A percentile compares a stretch with the other conserved stretches of the same genome.
These are phyloP conservation scores for Osmerus eperlanus DNA, from an alignment of 2,113 vertebrate species.

Conservation along the genomic window DNA sequence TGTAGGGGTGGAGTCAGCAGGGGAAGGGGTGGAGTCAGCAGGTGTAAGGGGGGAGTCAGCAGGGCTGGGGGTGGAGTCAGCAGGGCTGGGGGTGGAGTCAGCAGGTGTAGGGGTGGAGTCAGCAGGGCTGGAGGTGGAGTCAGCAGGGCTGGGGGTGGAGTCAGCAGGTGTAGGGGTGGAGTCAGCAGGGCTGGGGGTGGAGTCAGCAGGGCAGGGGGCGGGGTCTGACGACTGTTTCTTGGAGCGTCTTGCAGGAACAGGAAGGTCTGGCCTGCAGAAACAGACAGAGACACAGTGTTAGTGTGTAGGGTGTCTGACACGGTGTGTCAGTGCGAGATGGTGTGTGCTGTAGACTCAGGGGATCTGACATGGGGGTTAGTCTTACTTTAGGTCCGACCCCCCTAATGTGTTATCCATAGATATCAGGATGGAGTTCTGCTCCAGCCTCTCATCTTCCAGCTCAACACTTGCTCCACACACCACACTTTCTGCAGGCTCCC, in stretches of 20 bases:
- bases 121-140: neutral
- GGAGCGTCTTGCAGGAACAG: neutral
- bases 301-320: neutral
- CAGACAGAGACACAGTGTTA: too few species aligned
- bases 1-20: neutral
- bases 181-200: neutral
- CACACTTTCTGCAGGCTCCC: conserved; percentile 13
- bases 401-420: conserved; percentile 4
- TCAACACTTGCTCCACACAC: conserved; percentile 8
- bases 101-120: too few species aligned
- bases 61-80: too few species aligned
- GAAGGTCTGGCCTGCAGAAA: neutral
- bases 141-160: too few species aligned
- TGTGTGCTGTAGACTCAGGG: neutral
- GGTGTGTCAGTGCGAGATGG: too few species aligned
- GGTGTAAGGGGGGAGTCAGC: too few species aligned
- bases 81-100: too few species aligned
- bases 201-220: neutral
- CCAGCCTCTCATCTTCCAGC: conserved; percentile 20
- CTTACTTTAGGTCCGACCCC: conserved; percentile 41
- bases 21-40: neutral
- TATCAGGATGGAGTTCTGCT: conserved; percentile 5
- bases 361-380: too few species aligned
- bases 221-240: neutral
- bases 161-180: too few species aligned